These are phyloP conservation scores for Furnarius figulus DNA, from an alignment of 2,113 vertebrate genomes.

Conservation along the genomic window DNA sequence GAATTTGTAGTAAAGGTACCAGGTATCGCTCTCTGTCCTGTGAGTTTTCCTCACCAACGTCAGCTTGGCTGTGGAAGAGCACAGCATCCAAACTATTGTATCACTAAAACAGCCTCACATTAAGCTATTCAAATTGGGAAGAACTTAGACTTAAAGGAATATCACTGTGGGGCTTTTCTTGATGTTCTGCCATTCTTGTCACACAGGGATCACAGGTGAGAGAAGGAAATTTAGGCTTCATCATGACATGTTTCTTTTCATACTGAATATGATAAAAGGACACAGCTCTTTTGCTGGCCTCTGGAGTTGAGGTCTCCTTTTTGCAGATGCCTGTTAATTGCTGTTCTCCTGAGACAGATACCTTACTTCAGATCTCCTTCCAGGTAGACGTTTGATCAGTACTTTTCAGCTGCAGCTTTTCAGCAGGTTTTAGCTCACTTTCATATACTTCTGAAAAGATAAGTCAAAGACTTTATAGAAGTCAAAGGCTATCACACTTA, in stretches of 20 bases:
- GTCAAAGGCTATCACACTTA: not conserved
- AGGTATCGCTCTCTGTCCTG: not conserved
- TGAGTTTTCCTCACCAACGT: not conserved
- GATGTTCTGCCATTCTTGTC: constrained; percentile 34
- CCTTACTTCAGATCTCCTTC: not conserved
- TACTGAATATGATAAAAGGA: constrained; percentile 3
- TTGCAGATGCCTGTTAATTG: constrained; percentile 68
- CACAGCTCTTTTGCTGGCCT: constrained; percentile 44
- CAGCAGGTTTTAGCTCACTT: not conserved
- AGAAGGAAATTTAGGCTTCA: not conserved
- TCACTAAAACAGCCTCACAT: not conserved
- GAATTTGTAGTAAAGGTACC: not conserved
- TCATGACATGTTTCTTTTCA: constrained; percentile 11
- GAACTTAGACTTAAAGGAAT: constrained; percentile 29
- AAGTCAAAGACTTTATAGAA: not conserved
- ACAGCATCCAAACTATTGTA: not conserved
- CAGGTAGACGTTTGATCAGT: not conserved
- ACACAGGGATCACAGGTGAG: not conserved
- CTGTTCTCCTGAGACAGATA: constrained; percentile 54
- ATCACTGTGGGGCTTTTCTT: constrained; percentile 22
- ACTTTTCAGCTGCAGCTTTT: not conserved
- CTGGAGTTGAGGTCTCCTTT: not conserved
- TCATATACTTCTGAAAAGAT: not conserved
- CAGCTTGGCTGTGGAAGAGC: not conserved
- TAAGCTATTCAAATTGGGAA: constrained; percentile 32